Base-by-base conservation (phyloP, 2,888 invertebrate genomes). In the Alviniconcha strummeri region DNA sequence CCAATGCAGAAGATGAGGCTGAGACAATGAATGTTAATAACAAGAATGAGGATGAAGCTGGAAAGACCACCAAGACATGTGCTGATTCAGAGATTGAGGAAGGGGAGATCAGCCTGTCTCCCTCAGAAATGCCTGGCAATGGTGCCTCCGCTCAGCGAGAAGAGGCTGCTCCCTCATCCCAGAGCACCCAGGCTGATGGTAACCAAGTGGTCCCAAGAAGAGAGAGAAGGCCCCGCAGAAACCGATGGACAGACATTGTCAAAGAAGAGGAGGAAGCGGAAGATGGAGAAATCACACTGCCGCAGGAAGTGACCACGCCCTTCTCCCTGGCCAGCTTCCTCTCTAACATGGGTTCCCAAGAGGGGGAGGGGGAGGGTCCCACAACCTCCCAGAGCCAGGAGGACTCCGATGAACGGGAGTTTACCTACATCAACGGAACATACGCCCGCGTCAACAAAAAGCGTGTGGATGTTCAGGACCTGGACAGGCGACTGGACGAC, bases 251-350 rank as follows among this genome's bases (percentile, higher is more conserved):
- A 17, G 36, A 54, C 36, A 8, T 74, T 17, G 64, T 64, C 64
- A 17, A 75, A 11, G 76, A 77, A 15, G 76, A 77, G 19, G 80
- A 55, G 5, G 80, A 80, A 11, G 69, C 54, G 13, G 69, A 69
- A 4, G 69, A 17, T 0, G 69, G 55, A 13, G 55, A 69, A 17
- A 19, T 52, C 8, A 7, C 5, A 4, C n/a, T 69, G 9, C 80
- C 80, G 1, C 78, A 78, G 36, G 78, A 60, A 64, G 78, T 78
- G 78, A 69, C 80, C 55, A 80, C 69, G 9, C 80, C 80, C 4
- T 80, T 80, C n/a, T 80, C 81, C 15, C 74, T 81, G n/a, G 81
- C 75, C 60, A 81, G 81, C 72, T 75, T 81, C 36, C 75, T 81
- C 60, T 75, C 81, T 13, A 19, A 75, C 72, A 56, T 64, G 52